Base-by-base conservation (phyloP, 2,888 invertebrate species). In the Fabriciana adippe region DNA sequence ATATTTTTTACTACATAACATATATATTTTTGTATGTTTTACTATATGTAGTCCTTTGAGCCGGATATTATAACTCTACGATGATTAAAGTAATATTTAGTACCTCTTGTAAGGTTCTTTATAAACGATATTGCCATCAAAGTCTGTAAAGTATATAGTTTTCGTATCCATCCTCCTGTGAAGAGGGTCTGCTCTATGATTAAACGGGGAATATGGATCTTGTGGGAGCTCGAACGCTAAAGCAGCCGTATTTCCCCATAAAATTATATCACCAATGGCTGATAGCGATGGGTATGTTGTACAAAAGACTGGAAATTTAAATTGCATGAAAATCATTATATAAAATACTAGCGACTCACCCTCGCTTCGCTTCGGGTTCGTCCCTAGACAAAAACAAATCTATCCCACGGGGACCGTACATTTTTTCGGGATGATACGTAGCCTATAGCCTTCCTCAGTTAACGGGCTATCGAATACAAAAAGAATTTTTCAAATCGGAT, bases 151-250 rank as follows among this genome's bases (percentile, higher is more conserved):
- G 69, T 89, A 89, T 21, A 91, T 82, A 4, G 79, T 81, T 72
- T 90, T 90, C 0, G 80, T 79, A 65, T 92, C 91, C 21, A 83
- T 76, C 72, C 90, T 85, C 61, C 93, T 81, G 63, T 93, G 92
- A 14, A 92, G 77, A 0, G 93, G 92, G 62, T 93, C 93, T 0
- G 89, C 93, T 5, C 83, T 81, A 60, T 93, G 92, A 55, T 83
- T 72, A 69, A 89, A 93, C 0, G 92, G 93, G 0, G 92, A 92
- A 73, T 93, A 93, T 0, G 90, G 94, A 71, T 94, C 94, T 73
- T 95, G 95, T 0, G 97, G 97, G 55, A 97, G 82, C 78, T 96
- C 95, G 93, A 95, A 97, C 2, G 97, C 96, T 75, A 97, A 84
- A 0, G 96, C 96, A 0, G 96, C 95, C 0, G 96, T 97, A 60